Base-by-base conservation (phyloP, 2,113 vertebrate species). In the Engraulis encrasicolus region DNA sequence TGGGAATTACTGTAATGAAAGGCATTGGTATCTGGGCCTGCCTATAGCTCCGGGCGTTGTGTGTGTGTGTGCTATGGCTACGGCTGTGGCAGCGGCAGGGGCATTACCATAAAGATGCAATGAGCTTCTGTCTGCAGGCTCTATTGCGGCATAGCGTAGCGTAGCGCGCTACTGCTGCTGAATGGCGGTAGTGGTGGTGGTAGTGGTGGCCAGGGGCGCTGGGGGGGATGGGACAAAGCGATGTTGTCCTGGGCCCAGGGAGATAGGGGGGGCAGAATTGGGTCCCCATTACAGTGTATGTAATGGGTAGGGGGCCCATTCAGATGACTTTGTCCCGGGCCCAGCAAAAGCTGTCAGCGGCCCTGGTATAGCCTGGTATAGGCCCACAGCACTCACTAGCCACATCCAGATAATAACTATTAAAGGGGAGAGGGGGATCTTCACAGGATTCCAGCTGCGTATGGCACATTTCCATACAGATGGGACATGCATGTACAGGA, bases 401-500 rank as follows among this genome's bases (percentile, higher is more conserved):
- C 40, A 5, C 40, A 96, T 96, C 94, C 96, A 95, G 97, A 98
- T 98, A 99, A 99, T 99, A 98, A 98, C 97, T 98, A 99, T 98
- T 99, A 98, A 96, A 36, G 66, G 97, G 97, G 97, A 98, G 97
- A 97, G 97, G 97, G n/a, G 97, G 96, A 95, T 95, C 96, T 97
- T 96, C 94, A 96, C 95, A 91, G 91, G 95, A 96, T 94, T 97
- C 97, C 97, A 99, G 97, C 97, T 99, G 97, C 97, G 97, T 90
- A 96, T 95, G 94, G 92, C 92, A 79, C 96, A 99, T 99, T 99
- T 98, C 96, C 98, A 99, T 99, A 99, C 97, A 99, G 97, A 99
- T 99, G 97, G 97, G 97, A 98, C 97, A 96, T 96, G 94, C 94
- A 96, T 96, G 96, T 81, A 91, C 91, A 90, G 86, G 88, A 48